Evolutionary conservation across 2,797 vertebrate genomes (phyloP).

Genomic region (Heteromormyrus szaboi): DNA sequence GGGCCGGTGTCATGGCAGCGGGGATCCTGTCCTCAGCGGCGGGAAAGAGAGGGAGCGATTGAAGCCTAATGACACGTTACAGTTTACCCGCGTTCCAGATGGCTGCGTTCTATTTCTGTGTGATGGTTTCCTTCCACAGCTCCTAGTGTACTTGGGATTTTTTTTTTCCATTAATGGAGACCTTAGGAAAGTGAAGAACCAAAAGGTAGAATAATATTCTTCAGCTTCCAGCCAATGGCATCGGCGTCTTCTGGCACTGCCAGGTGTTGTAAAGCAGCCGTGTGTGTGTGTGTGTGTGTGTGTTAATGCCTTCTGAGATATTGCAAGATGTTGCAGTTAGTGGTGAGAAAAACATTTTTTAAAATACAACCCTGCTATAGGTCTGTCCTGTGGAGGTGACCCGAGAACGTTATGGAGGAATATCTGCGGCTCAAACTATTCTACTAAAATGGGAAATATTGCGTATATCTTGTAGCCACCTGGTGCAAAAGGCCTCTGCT

Average conservation of each 20-base stretch:
- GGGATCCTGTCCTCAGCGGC: background rate
- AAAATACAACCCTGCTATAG: background rate
- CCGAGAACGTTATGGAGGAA: background rate
- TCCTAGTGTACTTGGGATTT: background rate
- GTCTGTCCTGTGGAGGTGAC: background rate
- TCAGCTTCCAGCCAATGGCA: background rate
- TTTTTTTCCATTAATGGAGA: background rate
- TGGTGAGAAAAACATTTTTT: background rate
- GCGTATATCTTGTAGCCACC: background rate
- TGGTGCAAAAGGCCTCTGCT: background rate
- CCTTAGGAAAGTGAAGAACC: background rate
- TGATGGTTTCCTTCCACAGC: background rate
- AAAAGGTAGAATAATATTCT: background rate
- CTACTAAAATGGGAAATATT: background rate
- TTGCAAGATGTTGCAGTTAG: background rate
- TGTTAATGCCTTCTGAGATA: background rate
- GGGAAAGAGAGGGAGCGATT: background rate
- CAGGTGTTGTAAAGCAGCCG: background rate
- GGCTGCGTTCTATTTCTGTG: background rate
- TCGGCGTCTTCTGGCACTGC: background rate
- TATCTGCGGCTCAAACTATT: background rate
- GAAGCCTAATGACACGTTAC: conserved; percentile 4
- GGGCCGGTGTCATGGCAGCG: background rate
- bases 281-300: background rate
- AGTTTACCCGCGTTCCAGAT: background rate